Evolutionary conservation across 2,113 vertebrate genomes (phyloP), one percentile per base, ranked within the genome.

Genomic region (Megaleporinus macrocephalus): DNA sequence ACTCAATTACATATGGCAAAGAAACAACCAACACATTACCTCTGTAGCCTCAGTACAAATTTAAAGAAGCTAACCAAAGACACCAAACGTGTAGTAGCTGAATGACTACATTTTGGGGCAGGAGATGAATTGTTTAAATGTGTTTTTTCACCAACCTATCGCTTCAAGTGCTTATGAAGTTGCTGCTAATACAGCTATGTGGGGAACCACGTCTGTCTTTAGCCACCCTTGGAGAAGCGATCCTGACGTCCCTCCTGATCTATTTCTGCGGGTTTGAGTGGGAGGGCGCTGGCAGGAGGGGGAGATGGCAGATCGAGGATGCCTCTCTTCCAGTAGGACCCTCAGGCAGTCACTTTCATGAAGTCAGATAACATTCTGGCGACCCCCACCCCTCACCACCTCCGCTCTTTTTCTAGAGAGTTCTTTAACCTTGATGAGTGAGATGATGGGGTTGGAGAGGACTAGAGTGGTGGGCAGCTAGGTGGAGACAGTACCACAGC

Each of bases 401-500:
- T 90, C 88, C 89, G 90, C 87, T 89, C 72, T 93, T 92, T 93
- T 94, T 94, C 90, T 88, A 90, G 91, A 92, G 90, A 93, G 91
- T 93, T 94, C 92, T 90, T 93, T 94, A 93, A 94, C 91, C 93
- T 93, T 93, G 92, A 92, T 93, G 93, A 94, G 93, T 92, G 90
- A 91, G 93, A 92, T 90, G 88, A 84, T 83, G 82, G 82, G 82
- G 78, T 83, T 59, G 81, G 74, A 74, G 74, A 86, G 82, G 73
- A 78, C 73, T 18, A 51, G 71, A 81, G 82, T 78, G 82, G 79
- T 84, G 69, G 62, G 82, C 78, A 82, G 80, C 14, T 22, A 59
- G 65, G 63, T 61, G 63, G 30, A 69, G 80, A 69, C 47, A 49
- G 41, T 57, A 75, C 69, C 70, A 73, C 69, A 51, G 41, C 76